A percentile compares a stretch with the other conserved stretches of the same genome.
These are phyloP conservation scores for Lepidurus couesii DNA, from an alignment of 1,140 invertebrate genomes.

Conservation along the genomic window DNA sequence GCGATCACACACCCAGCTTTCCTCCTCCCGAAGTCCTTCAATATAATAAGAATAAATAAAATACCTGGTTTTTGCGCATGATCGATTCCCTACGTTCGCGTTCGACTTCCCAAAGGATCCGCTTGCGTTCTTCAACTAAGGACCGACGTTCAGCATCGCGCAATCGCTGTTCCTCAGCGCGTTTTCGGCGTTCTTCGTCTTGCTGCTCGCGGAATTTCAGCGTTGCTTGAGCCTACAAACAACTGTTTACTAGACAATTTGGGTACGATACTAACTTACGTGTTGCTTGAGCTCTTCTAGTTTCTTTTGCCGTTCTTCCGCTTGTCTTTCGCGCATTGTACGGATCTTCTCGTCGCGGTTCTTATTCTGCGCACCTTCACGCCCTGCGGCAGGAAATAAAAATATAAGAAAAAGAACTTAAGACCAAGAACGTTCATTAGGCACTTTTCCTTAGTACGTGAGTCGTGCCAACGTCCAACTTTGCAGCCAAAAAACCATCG, in stretches of 20 bases:
- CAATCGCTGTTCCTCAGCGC: conserved; percentile 70
- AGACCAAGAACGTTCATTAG: not conserved
- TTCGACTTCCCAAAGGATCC: conserved; percentile 77
- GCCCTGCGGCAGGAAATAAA: conserved; percentile 18
- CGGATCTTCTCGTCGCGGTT: conserved; percentile 47
- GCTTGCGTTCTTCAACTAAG: conserved; percentile 76
- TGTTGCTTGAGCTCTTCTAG: conserved; percentile 72
- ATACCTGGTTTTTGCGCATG: conserved; percentile 65
- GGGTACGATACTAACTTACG: conserved; percentile 36
- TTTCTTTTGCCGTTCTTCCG: conserved; percentile 75
- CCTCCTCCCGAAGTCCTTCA: not conserved
- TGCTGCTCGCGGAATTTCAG: conserved; percentile 81
- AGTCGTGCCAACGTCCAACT: not conserved
- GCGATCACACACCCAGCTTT: not conserved
- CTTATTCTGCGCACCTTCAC: conserved; percentile 23
- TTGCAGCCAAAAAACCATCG: conserved; percentile 8
- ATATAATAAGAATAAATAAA: not conserved
- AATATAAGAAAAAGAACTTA: not conserved
- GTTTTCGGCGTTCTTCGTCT: conserved; percentile 69
- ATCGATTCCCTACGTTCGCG: conserved; percentile 75
- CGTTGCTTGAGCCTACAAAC: conserved; percentile 63
- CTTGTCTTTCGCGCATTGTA: conserved; percentile 62
- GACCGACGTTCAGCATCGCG: conserved; percentile 67
- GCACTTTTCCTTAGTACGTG: not conserved
- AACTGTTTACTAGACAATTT: not conserved